Percentiles rank a stretch among this genome's conserved stretches.
Evolutionary conservation across 2,113 vertebrate species (phyloP).

Genomic region (Galeopterus variegatus): DNA sequence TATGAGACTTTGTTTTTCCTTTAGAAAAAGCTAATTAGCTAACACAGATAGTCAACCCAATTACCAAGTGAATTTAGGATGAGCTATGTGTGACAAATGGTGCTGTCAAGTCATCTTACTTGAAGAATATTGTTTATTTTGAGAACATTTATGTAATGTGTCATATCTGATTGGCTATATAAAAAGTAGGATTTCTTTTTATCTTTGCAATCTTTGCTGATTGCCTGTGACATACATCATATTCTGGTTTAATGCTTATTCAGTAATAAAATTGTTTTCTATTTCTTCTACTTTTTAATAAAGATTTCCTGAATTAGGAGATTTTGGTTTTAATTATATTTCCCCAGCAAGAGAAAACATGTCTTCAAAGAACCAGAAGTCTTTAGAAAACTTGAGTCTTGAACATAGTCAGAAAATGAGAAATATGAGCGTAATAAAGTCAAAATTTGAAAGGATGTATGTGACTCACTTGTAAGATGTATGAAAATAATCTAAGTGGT

Average conservation of each 20-base stretch:
- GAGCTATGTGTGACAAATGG: not conserved
- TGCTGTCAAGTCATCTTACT: not conserved
- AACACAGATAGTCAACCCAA: not conserved
- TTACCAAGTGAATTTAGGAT: conserved; percentile 13
- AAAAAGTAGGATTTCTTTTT: not conserved
- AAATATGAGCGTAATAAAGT: not conserved
- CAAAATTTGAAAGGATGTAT: not conserved
- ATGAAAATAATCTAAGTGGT: no score
- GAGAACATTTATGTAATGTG: not conserved
- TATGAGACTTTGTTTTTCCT: not conserved
- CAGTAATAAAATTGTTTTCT: not conserved
- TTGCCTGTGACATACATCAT: not conserved
- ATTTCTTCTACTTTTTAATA: conserved; percentile 18
- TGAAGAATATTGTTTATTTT: not conserved
- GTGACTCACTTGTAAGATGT: not conserved
- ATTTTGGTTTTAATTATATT: conserved; percentile 1
- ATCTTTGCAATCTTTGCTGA: not conserved
- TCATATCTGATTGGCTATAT: not conserved
- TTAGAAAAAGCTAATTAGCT: not conserved
- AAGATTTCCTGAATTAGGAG: not conserved
- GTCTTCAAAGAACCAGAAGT: not conserved
- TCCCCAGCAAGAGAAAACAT: not conserved
- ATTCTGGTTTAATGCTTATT: not conserved
- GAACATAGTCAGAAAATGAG: not conserved
- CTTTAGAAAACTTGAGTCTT: not conserved